phyloP scores from a whole-genome alignment of 2,888 invertebrate genomes.

The Dendrolimus houi region DNA sequence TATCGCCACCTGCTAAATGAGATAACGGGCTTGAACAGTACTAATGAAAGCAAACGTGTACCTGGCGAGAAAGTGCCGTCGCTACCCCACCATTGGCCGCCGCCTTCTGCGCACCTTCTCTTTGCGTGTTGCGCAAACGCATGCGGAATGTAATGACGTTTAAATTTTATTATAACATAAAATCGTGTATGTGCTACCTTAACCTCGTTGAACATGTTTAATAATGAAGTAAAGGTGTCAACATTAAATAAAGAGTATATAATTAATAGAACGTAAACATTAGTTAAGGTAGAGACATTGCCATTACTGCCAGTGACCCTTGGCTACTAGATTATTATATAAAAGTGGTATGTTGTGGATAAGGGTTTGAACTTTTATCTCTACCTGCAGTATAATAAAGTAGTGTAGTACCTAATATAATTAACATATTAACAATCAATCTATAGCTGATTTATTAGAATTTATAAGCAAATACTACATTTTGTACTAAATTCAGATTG shows the following conservation, averaged over 20 bases:
- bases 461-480: too few relatives aligned
- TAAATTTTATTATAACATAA: slow-evolving; percentile 15
- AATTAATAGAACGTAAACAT: too few relatives aligned
- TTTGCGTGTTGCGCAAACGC: slow-evolving; percentile 65
- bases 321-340: too few relatives aligned
- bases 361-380: too few relatives aligned
- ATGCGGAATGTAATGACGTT: slow-evolving; percentile 43
- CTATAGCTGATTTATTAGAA: too few relatives aligned
- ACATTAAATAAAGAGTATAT: too few relatives aligned
- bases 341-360: too few relatives aligned
- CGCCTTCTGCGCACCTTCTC: slow-evolving; percentile 44
- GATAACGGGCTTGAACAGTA: slow-evolving; percentile 59
- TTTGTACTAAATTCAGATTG: neutral
- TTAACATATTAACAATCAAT: too few relatives aligned
- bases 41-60: slow-evolving; percentile 71
- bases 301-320: too few relatives aligned
- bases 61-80: slow-evolving; percentile 58
- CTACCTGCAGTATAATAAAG: too few relatives aligned
- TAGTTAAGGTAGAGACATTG: neutral
- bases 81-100: slow-evolving; percentile 9
- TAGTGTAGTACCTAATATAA: too few relatives aligned
- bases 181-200: neutral
- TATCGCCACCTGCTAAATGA: slow-evolving; percentile 69
- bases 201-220: neutral
- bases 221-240: neutral